phyloP scores from a whole-genome alignment of 2,888 invertebrate species.

The Parascotia fuliginaria region DNA sequence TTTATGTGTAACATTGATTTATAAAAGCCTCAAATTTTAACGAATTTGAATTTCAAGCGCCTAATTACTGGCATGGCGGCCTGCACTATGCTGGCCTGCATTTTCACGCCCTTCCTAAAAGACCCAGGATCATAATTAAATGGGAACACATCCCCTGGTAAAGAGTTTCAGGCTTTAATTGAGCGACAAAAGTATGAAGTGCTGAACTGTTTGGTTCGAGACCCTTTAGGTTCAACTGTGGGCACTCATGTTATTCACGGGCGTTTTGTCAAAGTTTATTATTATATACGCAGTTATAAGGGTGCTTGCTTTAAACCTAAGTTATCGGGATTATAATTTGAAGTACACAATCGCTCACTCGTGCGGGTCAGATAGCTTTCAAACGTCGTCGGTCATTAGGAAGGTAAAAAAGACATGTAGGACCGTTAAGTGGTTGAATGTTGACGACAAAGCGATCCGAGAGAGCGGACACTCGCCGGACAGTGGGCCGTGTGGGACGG shows the following conservation, averaged over 20 bases:
- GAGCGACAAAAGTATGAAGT: too few relatives aligned
- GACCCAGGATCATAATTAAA: too few relatives aligned
- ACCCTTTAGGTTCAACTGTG: too few relatives aligned
- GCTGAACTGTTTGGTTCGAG: too few relatives aligned
- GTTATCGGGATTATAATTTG: neutral
- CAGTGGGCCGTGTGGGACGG: neutral
- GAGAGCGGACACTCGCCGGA: neutral
- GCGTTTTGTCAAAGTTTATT: neutral
- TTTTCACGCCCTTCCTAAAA: too few relatives aligned
- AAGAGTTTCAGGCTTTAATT: too few relatives aligned
- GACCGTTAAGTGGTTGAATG: conserved; percentile 7
- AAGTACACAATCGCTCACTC: neutral
- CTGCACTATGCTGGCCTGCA: too few relatives aligned
- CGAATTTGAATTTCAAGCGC: too few relatives aligned
- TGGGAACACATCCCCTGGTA: too few relatives aligned
- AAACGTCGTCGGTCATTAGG: neutral
- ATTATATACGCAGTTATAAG: neutral
- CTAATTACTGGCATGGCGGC: too few relatives aligned
- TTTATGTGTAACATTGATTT: too few relatives aligned
- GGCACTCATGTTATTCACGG: neutral
- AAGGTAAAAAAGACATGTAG: conserved; percentile 5
- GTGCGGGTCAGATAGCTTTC: neutral
- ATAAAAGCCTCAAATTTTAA: too few relatives aligned
- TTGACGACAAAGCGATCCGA: conserved; percentile 3
- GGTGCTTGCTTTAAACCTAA: neutral